These are phyloP conservation scores for Pterocles burchelli DNA, from an alignment of 2,113 vertebrate genomes.

Conservation along the genomic window DNA sequence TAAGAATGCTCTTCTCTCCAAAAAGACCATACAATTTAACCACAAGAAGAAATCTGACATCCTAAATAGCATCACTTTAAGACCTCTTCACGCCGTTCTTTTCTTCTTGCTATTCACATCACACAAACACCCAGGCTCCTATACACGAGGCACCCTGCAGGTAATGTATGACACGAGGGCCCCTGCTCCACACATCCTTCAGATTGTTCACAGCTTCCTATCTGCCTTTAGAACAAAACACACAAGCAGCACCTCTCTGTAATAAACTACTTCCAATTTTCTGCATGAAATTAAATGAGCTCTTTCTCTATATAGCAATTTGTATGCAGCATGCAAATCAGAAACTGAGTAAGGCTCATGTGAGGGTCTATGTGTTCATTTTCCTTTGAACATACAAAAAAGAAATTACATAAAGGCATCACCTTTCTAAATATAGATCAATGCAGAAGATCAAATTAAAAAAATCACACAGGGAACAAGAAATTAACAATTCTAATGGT, in stretches of 20 bases:
- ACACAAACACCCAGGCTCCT: not conserved
- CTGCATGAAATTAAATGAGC: not conserved
- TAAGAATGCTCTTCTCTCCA: not conserved
- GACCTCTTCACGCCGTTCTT: not conserved
- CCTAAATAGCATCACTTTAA: not conserved
- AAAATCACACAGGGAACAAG: not conserved
- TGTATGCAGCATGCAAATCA: accelerated
- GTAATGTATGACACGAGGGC: accelerated
- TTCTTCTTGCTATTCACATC: not conserved
- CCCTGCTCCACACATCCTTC: not conserved
- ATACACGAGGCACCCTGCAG: accelerated
- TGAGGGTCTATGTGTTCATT: not conserved
- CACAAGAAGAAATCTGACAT: not conserved
- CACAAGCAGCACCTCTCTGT: not conserved
- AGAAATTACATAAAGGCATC: not conserved
- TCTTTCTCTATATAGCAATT: not conserved
- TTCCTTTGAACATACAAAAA: not conserved
- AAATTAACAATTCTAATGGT: not conserved
- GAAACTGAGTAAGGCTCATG: not conserved
- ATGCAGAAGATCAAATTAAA: not conserved
- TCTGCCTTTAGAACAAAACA: not conserved
- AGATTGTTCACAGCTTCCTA: not conserved
- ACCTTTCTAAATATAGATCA: not conserved
- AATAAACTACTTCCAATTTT: not conserved
- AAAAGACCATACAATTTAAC: not conserved